phyloP scores from a whole-genome alignment of 2,888 invertebrate species.

The Drosophila suboccidentalis region DNA sequence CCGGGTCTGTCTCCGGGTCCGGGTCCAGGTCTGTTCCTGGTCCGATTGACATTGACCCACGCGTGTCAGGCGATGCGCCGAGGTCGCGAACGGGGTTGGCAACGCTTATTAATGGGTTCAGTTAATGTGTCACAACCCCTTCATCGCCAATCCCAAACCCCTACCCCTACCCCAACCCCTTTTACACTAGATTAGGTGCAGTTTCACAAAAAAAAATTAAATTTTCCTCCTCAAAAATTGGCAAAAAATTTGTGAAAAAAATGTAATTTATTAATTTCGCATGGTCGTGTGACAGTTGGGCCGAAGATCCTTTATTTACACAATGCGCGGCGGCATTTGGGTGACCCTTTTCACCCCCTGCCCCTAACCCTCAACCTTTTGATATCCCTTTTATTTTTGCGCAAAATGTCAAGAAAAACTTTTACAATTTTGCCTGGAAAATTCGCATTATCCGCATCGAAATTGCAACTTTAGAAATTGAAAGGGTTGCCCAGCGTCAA shows the following conservation, averaged over 20 bases:
- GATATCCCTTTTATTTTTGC: conserved; percentile 17
- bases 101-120: conserved; percentile 84
- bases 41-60: conserved; percentile 72
- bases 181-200: conserved; percentile 50
- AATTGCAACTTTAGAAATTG: conserved; percentile 61
- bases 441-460: conserved; percentile 69
- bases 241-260: conserved; percentile 60
- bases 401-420: conserved; percentile 46
- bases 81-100: conserved; percentile 76
- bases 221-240: conserved; percentile 71
- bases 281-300: conserved; percentile 73
- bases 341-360: conserved; percentile 72
- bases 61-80: conserved; percentile 62
- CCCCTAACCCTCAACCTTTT: conserved; percentile 51
- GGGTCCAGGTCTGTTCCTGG: conserved; percentile 2
- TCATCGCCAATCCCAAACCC: conserved; percentile 41
- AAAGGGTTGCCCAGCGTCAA: conserved; percentile 55
- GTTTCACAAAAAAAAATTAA: conserved; percentile 54
- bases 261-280: conserved; percentile 74
- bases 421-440: conserved; percentile 61
- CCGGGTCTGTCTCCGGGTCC: conserved; percentile 16
- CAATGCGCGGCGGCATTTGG: conserved; percentile 67
- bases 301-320: conserved; percentile 76
- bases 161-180: conserved; percentile 24
- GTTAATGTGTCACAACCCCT: conserved; percentile 82